These are phyloP conservation scores for Acromyrmex charruanus DNA, from an alignment of 1,140 invertebrate species.

Conservation along the genomic window DNA sequence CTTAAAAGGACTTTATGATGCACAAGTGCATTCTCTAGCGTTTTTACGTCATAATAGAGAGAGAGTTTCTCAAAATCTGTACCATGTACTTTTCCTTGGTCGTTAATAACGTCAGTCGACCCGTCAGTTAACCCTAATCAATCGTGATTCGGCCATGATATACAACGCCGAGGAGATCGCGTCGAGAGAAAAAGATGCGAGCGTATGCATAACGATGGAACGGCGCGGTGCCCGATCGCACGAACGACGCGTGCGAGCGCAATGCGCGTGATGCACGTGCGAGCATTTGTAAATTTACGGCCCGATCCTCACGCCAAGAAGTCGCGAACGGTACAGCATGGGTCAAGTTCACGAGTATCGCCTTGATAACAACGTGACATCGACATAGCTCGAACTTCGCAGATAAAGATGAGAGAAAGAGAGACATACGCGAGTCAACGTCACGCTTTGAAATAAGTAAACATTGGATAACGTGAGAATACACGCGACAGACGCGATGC, in stretches of 20 bases:
- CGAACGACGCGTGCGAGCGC: background rate
- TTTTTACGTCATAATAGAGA: background rate
- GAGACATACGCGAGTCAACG: background rate
- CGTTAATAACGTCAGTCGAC: background rate
- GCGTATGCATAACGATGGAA: background rate
- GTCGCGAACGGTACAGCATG: background rate
- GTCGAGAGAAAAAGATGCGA: background rate
- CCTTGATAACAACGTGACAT: slow-evolving; percentile 27
- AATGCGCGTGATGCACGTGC: slow-evolving; percentile 6
- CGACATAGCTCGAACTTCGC: background rate
- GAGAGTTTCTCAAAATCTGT: background rate
- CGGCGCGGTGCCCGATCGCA: background rate
- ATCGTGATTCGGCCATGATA: background rate
- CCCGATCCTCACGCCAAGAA: background rate
- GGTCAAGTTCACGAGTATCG: slow-evolving; percentile 33
- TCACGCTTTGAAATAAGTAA: slow-evolving; percentile 1
- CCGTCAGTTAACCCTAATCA: slow-evolving; percentile 24
- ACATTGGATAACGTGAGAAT: background rate
- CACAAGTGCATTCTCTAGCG: background rate
- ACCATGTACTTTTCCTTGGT: slow-evolving; percentile 15
- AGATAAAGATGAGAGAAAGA: slow-evolving; percentile 16
- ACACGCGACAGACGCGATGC: background rate
- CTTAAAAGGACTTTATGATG: background rate
- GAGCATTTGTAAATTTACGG: background rate
- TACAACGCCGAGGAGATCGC: background rate